Conservation (phyloP, 2,888 invertebrate genomes). For the Ochlodes sylvanus region DNA sequence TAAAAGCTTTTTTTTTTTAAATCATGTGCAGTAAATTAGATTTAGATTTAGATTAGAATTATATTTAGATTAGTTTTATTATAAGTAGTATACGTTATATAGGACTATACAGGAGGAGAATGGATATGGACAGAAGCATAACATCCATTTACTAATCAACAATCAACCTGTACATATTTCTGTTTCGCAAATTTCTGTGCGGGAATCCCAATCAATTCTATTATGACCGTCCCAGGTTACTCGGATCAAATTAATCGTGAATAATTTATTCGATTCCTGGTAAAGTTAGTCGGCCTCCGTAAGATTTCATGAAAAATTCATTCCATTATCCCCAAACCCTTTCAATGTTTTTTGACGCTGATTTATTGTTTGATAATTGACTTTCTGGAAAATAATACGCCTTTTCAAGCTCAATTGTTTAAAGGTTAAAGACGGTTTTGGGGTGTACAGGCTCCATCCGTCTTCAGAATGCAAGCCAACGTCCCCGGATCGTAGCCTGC, state of each 20-base stretch:
- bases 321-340: conserved; percentile 6
- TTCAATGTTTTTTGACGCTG: background rate
- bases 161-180: background rate
- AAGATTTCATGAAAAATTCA: conserved; percentile 12
- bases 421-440: too few relatives aligned
- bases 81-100: too few relatives aligned
- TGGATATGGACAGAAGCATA: too few relatives aligned
- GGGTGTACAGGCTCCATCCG: too few relatives aligned
- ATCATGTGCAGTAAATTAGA: too few relatives aligned
- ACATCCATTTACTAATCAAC: background rate
- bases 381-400: background rate
- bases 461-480: too few relatives aligned
- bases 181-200: background rate
- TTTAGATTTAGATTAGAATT: too few relatives aligned
- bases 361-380: background rate
- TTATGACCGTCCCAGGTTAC: conserved; percentile 10
- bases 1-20: too few relatives aligned
- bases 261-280: conserved; percentile 24
- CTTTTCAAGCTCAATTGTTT: too few relatives aligned
- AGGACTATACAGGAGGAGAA: too few relatives aligned
- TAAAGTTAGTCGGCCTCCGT: conserved; percentile 10
- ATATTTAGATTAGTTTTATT: too few relatives aligned
- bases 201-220: conserved; percentile 1
- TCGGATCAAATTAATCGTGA: conserved; percentile 25
- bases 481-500: too few relatives aligned